Evolutionary conservation across 2,797 vertebrate species (phyloP), one percentile per base, ranked within the genome.

Genomic region (Ctenosaura bakeri): DNA sequence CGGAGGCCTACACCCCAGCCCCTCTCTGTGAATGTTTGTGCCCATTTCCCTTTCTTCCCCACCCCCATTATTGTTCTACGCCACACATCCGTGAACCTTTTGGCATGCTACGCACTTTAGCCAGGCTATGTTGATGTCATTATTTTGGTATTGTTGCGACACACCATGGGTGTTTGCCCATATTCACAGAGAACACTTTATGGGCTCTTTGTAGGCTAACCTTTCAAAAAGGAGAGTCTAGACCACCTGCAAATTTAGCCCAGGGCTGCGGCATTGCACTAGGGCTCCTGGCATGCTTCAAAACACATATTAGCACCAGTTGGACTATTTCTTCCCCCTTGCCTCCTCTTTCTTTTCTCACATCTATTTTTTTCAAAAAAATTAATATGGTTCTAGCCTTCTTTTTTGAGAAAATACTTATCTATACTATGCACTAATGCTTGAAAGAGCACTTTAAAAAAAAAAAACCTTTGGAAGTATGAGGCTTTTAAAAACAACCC

Each of bases 81-180:
- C 98, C 97, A 98, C 97, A 98, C 97, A 98, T 97, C 98, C 97
- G 97, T 98, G 98, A 98, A 97, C 98, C 98, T 98, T 98, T 87
- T 96, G 98, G 98, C 98, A 98, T 98, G 97, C 98, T 98, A 97
- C 97, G 97, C 98, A 98, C 97, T 98, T 98, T 98, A 98, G 98
- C 97, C 97, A 97, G 98, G 98, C 98, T 98, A 98, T 97, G 97
- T 98, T 98, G 97, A 97, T 98, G 98, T 98, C 98, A 98, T 98
- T 98, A 98, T 42, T 98, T 98, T 98, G 97, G 97, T 98, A 98
- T 98, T 98, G 98, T 98, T 98, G 97, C 93, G 96, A 97, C 96
- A 97, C 98, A 98, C 98, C 98, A 97, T 97, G 98, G 98, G 98
- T 98, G 98, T 98, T 97, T 97, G 98, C 97, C 97, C 97, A 95